Conservation (phyloP, 2,113 vertebrate genomes). For the Ptychochromis oligacanthus region DNA sequence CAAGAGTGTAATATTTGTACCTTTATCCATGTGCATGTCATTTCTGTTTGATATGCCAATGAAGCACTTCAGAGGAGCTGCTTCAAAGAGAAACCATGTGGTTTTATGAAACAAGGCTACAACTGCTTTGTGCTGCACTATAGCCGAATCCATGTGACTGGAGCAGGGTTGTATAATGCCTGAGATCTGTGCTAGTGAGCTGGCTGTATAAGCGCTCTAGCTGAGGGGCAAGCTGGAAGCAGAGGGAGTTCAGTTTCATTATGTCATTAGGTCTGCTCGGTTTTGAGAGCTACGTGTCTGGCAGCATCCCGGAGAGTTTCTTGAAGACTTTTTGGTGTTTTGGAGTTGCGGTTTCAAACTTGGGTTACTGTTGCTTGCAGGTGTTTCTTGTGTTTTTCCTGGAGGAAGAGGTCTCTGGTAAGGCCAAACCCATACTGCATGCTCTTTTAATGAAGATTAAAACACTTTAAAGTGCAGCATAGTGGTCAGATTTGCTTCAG, state of each 20-base stretch:
- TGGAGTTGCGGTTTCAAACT: not conserved
- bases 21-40: not conserved
- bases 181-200: slow-evolving; percentile 67
- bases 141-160: slow-evolving; percentile 66
- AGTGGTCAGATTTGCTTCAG: not conserved
- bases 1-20: not conserved
- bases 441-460: not conserved
- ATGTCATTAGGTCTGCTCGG: not conserved
- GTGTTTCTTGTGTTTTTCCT: not conserved
- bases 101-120: slow-evolving; percentile 64
- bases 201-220: slow-evolving; percentile 23
- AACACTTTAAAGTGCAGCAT: not conserved
- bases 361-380: not conserved
- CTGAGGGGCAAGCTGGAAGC: slow-evolving; percentile 17
- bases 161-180: slow-evolving; percentile 69
- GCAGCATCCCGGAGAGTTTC: not conserved
- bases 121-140: slow-evolving; percentile 25
- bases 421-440: not conserved
- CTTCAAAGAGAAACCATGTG: slow-evolving; percentile 29
- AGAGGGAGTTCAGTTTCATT: slow-evolving; percentile 14
- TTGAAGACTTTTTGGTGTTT: not conserved
- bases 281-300: not conserved
- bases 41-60: not conserved
- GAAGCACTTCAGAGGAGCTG: too few relatives aligned
- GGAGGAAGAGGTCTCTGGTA: not conserved